Evolutionary conservation across 2,888 invertebrate species (phyloP).

Genomic region (Drosophila longiperda): DNA sequence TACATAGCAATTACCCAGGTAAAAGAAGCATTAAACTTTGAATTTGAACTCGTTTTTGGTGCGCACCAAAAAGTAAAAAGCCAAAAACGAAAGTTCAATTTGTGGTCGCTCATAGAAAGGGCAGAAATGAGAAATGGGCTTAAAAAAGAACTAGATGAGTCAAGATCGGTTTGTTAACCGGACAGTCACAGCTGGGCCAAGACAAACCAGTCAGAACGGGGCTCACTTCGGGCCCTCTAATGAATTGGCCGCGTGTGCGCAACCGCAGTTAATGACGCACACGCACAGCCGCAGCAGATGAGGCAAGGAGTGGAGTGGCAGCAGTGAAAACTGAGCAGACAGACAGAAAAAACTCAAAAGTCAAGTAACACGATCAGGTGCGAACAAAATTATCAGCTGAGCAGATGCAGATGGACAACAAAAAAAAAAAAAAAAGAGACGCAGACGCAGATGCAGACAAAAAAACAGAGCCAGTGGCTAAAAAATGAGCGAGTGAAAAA

Average conservation of each 20-base stretch:
- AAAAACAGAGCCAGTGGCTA: slow-evolving; percentile 27
- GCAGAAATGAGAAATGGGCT: slow-evolving; percentile 34
- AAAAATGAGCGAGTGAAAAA: slow-evolving; percentile 16
- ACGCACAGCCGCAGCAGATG: slow-evolving; percentile 48
- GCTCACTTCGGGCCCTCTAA: slow-evolving; percentile 37
- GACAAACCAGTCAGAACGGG: slow-evolving; percentile 48
- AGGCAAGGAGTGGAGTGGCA: background rate
- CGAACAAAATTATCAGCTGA: slow-evolving; percentile 77
- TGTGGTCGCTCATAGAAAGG: slow-evolving; percentile 38
- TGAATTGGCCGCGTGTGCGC: slow-evolving; percentile 70
- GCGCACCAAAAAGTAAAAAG: slow-evolving; percentile 67
- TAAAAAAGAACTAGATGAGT: slow-evolving; percentile 28
- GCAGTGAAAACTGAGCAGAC: slow-evolving; percentile 14
- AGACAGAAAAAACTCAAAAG: slow-evolving; percentile 35
- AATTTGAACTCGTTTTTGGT: slow-evolving; percentile 43
- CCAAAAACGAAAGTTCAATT: slow-evolving; percentile 74
- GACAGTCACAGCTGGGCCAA: slow-evolving; percentile 46
- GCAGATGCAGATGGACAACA: slow-evolving; percentile 22
- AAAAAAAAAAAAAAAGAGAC: slow-evolving; percentile 4
- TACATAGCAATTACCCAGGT: slow-evolving; percentile 33
- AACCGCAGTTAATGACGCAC: slow-evolving; percentile 77
- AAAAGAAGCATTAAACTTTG: slow-evolving; percentile 20
- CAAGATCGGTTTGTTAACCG: slow-evolving; percentile 6
- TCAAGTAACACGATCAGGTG: slow-evolving; percentile 78
- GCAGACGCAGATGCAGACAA: slow-evolving; percentile 19